phyloP scores from a whole-genome alignment of 92 coral and sea anemone species.

The Nematostella vectensis region DNA sequence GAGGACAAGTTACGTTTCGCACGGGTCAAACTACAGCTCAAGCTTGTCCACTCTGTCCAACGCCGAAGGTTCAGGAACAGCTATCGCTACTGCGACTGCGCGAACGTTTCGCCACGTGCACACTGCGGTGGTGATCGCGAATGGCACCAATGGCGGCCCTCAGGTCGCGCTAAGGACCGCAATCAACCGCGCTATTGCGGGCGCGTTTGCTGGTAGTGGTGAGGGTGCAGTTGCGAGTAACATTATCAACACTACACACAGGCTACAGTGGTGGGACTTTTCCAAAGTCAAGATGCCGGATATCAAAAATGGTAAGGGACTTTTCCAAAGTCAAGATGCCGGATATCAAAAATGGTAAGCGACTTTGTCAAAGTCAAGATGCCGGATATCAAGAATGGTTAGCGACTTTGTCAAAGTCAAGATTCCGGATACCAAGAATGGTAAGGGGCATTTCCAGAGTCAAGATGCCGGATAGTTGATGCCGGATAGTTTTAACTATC shows the following conservation, averaged over 20 bases:
- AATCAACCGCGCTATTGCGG: conserved; percentile 82
- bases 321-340: conserved; percentile 55
- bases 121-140: conserved; percentile 73
- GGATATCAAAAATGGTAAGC: conserved; percentile 64
- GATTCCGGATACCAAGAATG: conserved; percentile 54
- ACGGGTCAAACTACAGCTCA: conserved; percentile 47
- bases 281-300: conserved; percentile 54
- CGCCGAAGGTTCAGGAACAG: conserved; percentile 63
- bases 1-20: conserved; percentile 43
- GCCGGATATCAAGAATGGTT: conserved; percentile 64
- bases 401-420: conserved; percentile 62
- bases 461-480: not conserved
- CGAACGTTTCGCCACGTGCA: conserved; percentile 80
- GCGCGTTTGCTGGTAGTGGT: conserved; percentile 87
- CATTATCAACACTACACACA: conserved; percentile 75
- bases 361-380: conserved; percentile 51
- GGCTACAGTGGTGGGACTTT: conserved; percentile 96
- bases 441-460: too few species aligned
- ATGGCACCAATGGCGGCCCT: conserved; percentile 67
- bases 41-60: conserved; percentile 45
- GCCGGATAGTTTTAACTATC: not conserved
- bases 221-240: conserved; percentile 88
- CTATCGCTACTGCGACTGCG: conserved; percentile 87
- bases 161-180: conserved; percentile 78
- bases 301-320: conserved; percentile 71